Evolutionary conservation across 2,113 vertebrate genomes (phyloP).

Genomic region (Nymphicus hollandicus): DNA sequence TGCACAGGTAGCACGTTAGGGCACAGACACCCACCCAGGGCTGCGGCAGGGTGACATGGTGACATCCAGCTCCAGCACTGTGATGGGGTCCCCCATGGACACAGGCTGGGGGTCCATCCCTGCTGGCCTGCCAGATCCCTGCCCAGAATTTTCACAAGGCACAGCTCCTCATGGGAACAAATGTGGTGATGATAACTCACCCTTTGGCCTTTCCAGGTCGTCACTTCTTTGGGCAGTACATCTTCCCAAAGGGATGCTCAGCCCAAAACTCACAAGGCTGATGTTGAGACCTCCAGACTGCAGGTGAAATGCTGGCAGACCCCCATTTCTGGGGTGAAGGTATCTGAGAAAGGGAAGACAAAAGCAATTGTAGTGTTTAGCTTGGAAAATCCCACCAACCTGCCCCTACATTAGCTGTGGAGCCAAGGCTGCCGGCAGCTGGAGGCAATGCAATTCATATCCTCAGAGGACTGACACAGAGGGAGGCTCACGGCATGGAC

Average conservation of each 20-base stretch:
- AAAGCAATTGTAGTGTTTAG: background rate
- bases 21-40: background rate
- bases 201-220: background rate
- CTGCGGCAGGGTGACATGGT: rapidly evolving
- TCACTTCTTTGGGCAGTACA: background rate
- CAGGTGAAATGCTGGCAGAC: background rate
- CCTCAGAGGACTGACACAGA: background rate
- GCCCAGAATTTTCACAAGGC: background rate
- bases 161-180: background rate
- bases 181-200: background rate
- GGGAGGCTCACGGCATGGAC: background rate
- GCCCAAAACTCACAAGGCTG: background rate
- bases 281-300: background rate
- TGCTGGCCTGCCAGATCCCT: background rate
- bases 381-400: conserved; percentile 27
- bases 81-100: background rate
- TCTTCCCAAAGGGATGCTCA: background rate
- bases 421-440: background rate
- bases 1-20: background rate
- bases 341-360: background rate
- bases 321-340: background rate
- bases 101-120: background rate
- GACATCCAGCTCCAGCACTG: background rate
- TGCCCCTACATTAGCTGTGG: background rate
- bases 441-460: background rate